Evolutionary conservation across 2,888 invertebrate species (phyloP).

Genomic region (Drosophila neotestacea): DNA sequence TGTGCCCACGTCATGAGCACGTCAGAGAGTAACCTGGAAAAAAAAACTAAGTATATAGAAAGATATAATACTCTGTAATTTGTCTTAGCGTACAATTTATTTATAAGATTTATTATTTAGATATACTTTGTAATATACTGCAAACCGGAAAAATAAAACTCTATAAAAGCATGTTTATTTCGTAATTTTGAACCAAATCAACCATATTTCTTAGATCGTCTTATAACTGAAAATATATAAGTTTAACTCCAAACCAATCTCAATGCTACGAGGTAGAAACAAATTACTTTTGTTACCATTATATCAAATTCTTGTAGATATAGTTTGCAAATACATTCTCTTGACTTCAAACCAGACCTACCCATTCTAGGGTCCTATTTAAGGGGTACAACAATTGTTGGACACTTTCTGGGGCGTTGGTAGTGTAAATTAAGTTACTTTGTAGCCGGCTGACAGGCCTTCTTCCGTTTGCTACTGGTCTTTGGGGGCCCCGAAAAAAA

Average conservation of each 20-base stretch:
- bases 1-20: conserved; percentile 77
- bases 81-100: background rate
- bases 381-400: conserved; percentile 50
- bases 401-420: conserved; percentile 40
- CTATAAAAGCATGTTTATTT: no score
- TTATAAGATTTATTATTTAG: no score
- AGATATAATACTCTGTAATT: conserved; percentile 17
- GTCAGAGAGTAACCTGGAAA: conserved; percentile 44
- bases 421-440: conserved; percentile 80
- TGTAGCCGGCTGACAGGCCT: conserved; percentile 64
- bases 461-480: conserved; percentile 76
- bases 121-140: no score
- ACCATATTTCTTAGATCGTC: no score
- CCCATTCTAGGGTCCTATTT: background rate
- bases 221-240: no score
- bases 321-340: no score
- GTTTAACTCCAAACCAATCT: no score
- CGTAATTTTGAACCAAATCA: no score
- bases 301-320: no score
- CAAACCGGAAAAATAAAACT: no score
- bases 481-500: conserved; percentile 45
- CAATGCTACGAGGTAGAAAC: no score
- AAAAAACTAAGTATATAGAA: background rate
- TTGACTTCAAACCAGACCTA: background rate
- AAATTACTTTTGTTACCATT: no score